Percentiles rank a stretch among this genome's conserved stretches.
phyloP scores from a whole-genome alignment of 2,888 invertebrate species.

The Arge pagana region DNA sequence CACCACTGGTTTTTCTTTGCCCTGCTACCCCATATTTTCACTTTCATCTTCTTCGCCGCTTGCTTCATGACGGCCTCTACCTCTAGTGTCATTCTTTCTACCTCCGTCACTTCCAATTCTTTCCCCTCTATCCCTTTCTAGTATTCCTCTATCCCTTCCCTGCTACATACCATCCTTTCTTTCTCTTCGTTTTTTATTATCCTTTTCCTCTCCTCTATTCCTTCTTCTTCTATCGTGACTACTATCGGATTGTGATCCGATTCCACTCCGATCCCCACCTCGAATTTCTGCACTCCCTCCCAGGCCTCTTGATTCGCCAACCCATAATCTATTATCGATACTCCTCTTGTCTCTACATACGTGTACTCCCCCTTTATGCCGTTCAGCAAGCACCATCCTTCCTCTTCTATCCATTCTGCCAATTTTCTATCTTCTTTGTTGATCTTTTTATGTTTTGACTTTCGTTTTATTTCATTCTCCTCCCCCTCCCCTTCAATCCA shows the following conservation, averaged over 20 bases:
- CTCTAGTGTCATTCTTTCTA: background rate
- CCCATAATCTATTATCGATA: slow-evolving; percentile 7
- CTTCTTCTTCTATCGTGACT: background rate
- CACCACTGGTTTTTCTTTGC: slow-evolving; percentile 3
- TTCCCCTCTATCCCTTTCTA: background rate
- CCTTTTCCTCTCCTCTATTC: background rate
- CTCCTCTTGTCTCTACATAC: background rate
- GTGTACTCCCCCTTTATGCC: slow-evolving; percentile 10
- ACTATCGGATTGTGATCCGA: slow-evolving; percentile 9
- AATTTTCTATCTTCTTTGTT: background rate
- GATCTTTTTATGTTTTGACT: background rate
- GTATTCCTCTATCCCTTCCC: background rate
- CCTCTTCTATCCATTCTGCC: background rate
- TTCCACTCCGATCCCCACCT: slow-evolving; percentile 7
- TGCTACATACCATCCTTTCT: background rate
- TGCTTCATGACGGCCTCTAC: background rate
- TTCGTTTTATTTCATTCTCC: background rate
- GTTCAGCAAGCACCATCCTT: slow-evolving; percentile 11
- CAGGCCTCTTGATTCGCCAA: background rate
- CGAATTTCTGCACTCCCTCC: background rate
- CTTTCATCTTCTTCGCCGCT: too few relatives aligned
- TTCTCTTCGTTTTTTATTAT: background rate
- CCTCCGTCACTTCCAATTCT: background rate
- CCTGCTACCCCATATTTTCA: background rate
- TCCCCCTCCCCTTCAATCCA: background rate